These are phyloP conservation scores for Mythimna vitellina DNA, from an alignment of 2,888 invertebrate genomes.

Conservation along the genomic window DNA sequence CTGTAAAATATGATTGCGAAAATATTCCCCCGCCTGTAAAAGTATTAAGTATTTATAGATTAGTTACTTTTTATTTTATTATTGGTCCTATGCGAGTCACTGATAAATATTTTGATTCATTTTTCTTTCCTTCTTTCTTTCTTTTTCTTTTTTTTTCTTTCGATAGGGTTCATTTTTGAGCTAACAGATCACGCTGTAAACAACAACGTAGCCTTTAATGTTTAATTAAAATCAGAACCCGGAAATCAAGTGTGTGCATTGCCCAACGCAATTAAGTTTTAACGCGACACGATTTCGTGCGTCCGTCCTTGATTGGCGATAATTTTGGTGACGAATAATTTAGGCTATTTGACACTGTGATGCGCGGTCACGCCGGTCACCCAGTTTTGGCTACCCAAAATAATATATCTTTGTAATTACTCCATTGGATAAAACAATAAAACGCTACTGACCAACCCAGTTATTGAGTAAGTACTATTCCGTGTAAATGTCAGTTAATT, in stretches of 20 bases:
- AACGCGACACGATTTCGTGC: conserved; percentile 28
- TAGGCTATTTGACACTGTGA: conserved; percentile 52
- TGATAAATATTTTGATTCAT: too few relatives aligned
- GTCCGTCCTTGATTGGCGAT: conserved; percentile 53
- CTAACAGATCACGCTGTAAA: neutral
- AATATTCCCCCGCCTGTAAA: too few relatives aligned
- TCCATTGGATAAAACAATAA: conserved; percentile 54
- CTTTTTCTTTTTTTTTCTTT: too few relatives aligned
- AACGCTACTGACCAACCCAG: conserved; percentile 56
- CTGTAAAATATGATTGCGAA: too few relatives aligned
- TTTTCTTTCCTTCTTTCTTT: too few relatives aligned
- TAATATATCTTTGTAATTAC: conserved; percentile 62
- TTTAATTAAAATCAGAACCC: conserved; percentile 12
- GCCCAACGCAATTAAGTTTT: conserved; percentile 22
- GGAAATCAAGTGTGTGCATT: conserved; percentile 14
- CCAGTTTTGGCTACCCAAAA: conserved; percentile 43
- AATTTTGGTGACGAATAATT: conserved; percentile 58
- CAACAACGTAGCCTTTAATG: neutral
- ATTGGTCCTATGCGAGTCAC: too few relatives aligned
- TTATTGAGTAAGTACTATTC: conserved; percentile 65
- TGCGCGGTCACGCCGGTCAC: conserved; percentile 40
- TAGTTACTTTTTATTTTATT: too few relatives aligned
- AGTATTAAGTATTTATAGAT: too few relatives aligned
- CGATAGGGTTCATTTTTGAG: neutral
- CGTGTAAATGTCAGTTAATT: conserved; percentile 64